Base-by-base conservation (phyloP, 2,797 vertebrate species). In the Sylvilagus floridanus region DNA sequence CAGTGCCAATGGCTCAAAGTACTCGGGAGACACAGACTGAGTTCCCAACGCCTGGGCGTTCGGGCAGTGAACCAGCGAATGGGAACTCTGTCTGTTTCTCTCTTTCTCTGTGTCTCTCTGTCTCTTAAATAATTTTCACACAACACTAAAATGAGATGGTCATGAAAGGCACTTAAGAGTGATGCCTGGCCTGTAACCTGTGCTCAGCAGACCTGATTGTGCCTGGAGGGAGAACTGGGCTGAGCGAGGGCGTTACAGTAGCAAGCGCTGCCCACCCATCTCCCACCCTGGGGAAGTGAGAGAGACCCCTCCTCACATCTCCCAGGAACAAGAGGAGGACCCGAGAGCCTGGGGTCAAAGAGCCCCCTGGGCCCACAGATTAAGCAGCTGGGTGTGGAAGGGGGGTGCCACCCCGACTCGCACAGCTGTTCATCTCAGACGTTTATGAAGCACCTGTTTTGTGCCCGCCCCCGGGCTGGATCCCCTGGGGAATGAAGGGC, bases 281-380 rank as follows among this genome's bases (percentile, higher is more conserved):
- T 57, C 54, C 63, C 21, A 11, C 12, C 10, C 10, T 21, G 50
- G 21, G 16, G n/a, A 62, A 88, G 60, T 47, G 30, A 81, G 54
- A 62, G 75, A 28, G 19, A 73, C 22, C 4, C 22, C 54, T 90
- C 9, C n/a, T 42, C 14, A 50, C 19, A 7, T 16, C 57, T 75
- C 16, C 73, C 17, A 13, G 13, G 65, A 62, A 21, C 7, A 14
- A 24, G 16, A 63, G 21, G 42, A 30, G 35, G 71, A 60, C 37
- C 2, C 5, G 22, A 11, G 65, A 42, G 35, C 17, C 63, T 37
- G 62, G 62, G 60, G 76, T 14, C 17, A 16, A 63, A 73, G 50
- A 28, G 47, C 54, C 63, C 12, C 69, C 8, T 0, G 0, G 57
- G 28, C 57, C 73, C 47, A 62, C 11, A 24, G 1, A 21, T 0